Conservation (phyloP, 2,797 vertebrate species). For the Neosilurus hyrtlii region DNA sequence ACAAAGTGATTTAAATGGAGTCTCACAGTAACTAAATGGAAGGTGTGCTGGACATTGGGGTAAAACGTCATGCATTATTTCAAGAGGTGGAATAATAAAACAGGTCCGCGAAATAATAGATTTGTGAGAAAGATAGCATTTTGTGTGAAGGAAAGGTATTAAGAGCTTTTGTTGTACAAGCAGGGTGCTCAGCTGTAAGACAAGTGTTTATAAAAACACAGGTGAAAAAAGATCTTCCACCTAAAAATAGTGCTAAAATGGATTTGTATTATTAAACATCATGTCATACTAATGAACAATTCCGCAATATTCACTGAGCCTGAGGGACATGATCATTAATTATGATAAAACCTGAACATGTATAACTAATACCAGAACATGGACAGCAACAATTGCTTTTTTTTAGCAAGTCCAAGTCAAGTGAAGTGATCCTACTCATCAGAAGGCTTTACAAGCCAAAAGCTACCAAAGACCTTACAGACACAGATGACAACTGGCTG, state of each 20-base stretch:
- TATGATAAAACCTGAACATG: no score
- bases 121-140: neutral
- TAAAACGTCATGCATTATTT: slow-evolving; percentile 5
- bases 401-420: no score
- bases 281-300: no score
- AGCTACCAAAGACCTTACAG: no score
- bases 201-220: neutral
- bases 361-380: no score
- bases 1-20: neutral
- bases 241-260: neutral
- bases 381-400: no score
- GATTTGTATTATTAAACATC: no score
- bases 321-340: no score
- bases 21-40: neutral
- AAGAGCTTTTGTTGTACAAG: neutral
- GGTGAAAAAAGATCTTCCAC: neutral
- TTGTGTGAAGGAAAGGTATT: neutral
- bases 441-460: no score
- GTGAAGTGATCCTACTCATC: no score
- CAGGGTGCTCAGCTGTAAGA: neutral
- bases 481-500: no score
- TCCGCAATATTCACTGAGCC: no score
- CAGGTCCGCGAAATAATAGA: neutral
- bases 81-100: neutral
- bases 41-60: slow-evolving; percentile 1